These are phyloP conservation scores for Danio rerio DNA, from an alignment of 2,113 vertebrate species.

Conservation along the genomic window GRCz12tu NC_133191.1:20165501-20166000, in stretches of 20 bases:
- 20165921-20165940: conserved; percentile 15
- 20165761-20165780: conserved; percentile 5
- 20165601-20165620: conserved; percentile 1
- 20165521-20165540: conserved; percentile 13
- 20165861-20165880: background rate
- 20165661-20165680: conserved; percentile 54
- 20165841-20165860: conserved; percentile 13
- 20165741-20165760: conserved; percentile 33
- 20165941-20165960: conserved; percentile 13
- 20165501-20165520: background rate
- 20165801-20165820: conserved; percentile 4
- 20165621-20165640: conserved; percentile 38
- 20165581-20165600: conserved; percentile 3
- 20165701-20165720: conserved; percentile 23
- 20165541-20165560: conserved; percentile 29
- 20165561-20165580: conserved; percentile 3
- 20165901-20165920: conserved; percentile 1
- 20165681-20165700: conserved; percentile 46
- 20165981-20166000: conserved; percentile 31
- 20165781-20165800: background rate
- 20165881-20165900: conserved; percentile 11
- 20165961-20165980: conserved; percentile 32
- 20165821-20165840: background rate
- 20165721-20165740: conserved; percentile 30
- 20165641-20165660: background rate